Conservation (phyloP, 2,113 vertebrate species). For the Henicopernis longicauda region DNA sequence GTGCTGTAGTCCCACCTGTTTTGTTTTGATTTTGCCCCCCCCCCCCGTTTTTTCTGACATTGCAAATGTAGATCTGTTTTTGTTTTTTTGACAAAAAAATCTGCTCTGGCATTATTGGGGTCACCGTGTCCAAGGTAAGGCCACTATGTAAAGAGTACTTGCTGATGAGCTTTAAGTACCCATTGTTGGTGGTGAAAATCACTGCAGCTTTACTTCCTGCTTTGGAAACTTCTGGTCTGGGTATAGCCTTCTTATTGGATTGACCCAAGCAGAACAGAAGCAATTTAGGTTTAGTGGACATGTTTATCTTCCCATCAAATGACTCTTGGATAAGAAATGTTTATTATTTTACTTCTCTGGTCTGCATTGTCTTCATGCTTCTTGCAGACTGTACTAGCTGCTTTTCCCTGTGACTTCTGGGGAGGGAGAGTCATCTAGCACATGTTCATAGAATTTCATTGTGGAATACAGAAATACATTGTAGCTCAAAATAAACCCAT, state of each 20-base stretch:
- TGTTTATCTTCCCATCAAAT: neutral
- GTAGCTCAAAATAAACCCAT: slow-evolving; percentile 59
- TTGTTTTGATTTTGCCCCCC: fast-evolving
- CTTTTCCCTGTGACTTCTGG: neutral
- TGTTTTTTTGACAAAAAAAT: neutral
- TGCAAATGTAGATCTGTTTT: neutral
- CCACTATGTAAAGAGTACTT: fast-evolving
- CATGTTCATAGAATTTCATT: slow-evolving; percentile 3
- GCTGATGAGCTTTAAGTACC: neutral
- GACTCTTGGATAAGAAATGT: neutral
- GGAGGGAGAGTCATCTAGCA: slow-evolving; percentile 11
- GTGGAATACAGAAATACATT: neutral
- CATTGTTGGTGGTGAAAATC: neutral
- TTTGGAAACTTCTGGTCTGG: neutral
- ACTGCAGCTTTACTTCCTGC: neutral
- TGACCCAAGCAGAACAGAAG: neutral
- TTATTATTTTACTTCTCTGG: neutral
- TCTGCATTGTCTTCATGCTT: neutral
- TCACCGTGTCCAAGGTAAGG: neutral
- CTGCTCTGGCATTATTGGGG: neutral
- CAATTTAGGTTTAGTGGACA: neutral
- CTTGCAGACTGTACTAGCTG: neutral
- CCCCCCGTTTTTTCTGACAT: fast-evolving
- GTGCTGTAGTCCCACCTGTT: neutral
- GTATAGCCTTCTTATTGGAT: neutral